phyloP scores from a whole-genome alignment of 2,113 vertebrate species.

The Charadrius vociferus region DNA sequence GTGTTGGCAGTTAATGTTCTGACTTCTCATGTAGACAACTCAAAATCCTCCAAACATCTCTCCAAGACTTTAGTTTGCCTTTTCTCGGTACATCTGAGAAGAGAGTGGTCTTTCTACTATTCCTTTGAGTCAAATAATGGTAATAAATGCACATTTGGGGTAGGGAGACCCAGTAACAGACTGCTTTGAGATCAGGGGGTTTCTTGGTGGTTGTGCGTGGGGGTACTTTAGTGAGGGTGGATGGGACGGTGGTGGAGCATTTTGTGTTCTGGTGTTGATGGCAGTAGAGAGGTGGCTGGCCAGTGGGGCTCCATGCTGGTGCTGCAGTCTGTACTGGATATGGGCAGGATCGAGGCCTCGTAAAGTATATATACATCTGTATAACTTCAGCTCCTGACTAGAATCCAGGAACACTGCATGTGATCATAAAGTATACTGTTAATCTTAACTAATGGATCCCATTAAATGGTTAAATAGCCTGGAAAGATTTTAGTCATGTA shows the following conservation, averaged over 20 bases:
- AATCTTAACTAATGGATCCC: not conserved
- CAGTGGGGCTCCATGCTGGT: not conserved
- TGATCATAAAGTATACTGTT: not conserved
- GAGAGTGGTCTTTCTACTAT: not conserved
- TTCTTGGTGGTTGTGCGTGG: accelerated
- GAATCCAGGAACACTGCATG: not conserved
- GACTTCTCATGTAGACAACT: not conserved
- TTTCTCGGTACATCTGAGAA: not conserved
- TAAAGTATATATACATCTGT: not conserved
- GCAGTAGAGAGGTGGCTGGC: not conserved
- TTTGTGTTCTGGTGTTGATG: not conserved
- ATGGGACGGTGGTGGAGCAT: accelerated
- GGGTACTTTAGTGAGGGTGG: not conserved
- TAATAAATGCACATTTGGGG: not conserved
- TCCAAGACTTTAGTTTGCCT: not conserved
- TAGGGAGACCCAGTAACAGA: not conserved
- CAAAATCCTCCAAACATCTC: not conserved
- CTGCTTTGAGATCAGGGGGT: not conserved
- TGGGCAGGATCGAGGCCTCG: not conserved
- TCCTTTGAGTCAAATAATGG: not conserved
- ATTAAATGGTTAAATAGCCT: not conserved
- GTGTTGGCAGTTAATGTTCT: not conserved
- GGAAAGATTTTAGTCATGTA: not conserved
- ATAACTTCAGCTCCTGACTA: not conserved
- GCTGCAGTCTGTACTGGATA: not conserved